These are phyloP conservation scores for Pipa parva DNA, from an alignment of 2,113 vertebrate species.

Conservation along the genomic window DNA sequence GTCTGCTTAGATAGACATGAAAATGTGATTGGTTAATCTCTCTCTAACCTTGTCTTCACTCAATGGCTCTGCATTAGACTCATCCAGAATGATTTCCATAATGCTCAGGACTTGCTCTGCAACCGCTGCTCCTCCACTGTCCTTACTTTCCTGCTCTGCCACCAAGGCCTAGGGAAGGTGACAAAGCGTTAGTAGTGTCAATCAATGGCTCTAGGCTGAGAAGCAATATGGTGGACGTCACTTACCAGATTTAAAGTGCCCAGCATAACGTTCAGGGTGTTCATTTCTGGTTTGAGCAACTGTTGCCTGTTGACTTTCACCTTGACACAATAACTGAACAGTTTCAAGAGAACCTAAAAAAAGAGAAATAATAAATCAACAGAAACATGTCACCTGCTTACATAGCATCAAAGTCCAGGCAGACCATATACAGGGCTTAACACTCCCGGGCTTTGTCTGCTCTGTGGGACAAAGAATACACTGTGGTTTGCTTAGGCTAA, in stretches of 20 bases:
- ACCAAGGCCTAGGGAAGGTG: constrained; percentile 75
- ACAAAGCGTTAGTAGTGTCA: no score
- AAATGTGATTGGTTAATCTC: rapidly evolving
- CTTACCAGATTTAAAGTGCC: constrained; percentile 93
- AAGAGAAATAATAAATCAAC: no score
- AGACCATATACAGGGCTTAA: no score
- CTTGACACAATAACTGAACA: constrained; percentile 97
- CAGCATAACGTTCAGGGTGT: constrained; percentile 96
- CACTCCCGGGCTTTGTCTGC: no score
- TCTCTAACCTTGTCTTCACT: constrained; percentile 89
- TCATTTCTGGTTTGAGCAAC: constrained; percentile 94
- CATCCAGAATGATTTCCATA: constrained; percentile 98
- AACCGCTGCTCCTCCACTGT: constrained; percentile 91
- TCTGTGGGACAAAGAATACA: no score
- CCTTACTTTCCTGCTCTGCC: constrained; percentile 96
- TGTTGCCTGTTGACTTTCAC: constrained; percentile 96
- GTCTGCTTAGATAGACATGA: no score
- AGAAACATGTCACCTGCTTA: no score
- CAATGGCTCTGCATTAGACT: constrained; percentile 91
- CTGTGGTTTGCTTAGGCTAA: no score
- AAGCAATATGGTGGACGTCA: background rate
- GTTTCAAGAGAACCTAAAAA: constrained; percentile 85
- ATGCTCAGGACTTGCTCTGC: constrained; percentile 97
- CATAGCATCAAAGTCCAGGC: no score
- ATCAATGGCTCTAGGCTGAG: background rate